Evolutionary conservation across 2,888 invertebrate species (phyloP), one percentile per base, ranked within the genome.

Genomic region (Mamestra brassicae): DNA sequence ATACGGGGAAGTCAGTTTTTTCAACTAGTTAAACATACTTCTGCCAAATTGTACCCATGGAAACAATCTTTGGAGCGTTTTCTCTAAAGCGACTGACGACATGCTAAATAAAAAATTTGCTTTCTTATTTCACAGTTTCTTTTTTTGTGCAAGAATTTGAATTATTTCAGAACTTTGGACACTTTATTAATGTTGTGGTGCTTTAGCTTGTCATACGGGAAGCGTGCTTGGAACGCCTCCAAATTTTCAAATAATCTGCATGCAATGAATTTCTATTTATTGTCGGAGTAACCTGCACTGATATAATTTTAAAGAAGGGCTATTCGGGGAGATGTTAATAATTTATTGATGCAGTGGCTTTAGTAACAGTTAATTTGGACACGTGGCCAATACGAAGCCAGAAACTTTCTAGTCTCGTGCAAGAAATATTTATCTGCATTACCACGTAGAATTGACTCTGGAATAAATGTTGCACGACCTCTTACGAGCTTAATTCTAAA

Each of bases 171-270:
- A 78, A 83, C 74, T 87, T 78, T 60, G 70, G 76, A 87, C 78
- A 81, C 78, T 76, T 76, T 76, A 87, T 77, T 73, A 79, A 83
- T 85, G 87, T 79, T 74, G 84, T 76, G 86, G 82, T 78, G 76
- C 73, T 85, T 74, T 63, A 76, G 81, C 80, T 78, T 86, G 86
- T 86, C 86, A 82, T 81, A 79, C 76, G 79, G 74, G 66, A 86
- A 86, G 78, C 84, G 81, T 85, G 86, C 63, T 86, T 86, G 86
- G 86, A 86, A 74, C 86, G 69, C 54, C 78, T 86, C 86, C 86
- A 86, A 86, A 78, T 74, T 79, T 86, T 87, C 81, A 87, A 85
- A 85, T 86, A 87, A 87, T 85, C 76, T 79, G 78, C 83, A 85
- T 79, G 86, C 86, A 85, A 87, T 83, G 78, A 85, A 73, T 81